A percentile compares a stretch with the other conserved stretches of the same genome.
phyloP scores from a whole-genome alignment of 1,140 invertebrate species.

The Phortica variegata region DNA sequence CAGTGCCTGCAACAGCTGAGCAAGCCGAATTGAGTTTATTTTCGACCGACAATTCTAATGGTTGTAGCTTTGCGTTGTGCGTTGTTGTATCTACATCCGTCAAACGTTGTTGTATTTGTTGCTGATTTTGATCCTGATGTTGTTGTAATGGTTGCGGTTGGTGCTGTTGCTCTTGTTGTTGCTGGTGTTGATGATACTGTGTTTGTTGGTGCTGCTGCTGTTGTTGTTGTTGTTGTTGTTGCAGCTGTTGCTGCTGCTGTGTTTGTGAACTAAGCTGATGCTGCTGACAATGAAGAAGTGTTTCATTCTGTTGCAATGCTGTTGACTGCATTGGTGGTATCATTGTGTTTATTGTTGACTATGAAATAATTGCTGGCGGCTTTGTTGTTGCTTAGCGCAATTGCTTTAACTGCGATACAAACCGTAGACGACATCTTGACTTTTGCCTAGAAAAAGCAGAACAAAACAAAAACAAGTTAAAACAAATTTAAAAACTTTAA shows the following conservation, averaged over 20 bases:
- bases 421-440: too few relatives aligned
- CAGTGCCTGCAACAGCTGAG: constrained; percentile 27
- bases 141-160: constrained; percentile 1
- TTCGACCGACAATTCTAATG: constrained; percentile 41
- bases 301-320: constrained; percentile 41
- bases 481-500: too few relatives aligned
- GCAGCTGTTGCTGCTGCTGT: constrained; percentile 7
- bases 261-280: constrained; percentile 20
- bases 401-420: too few relatives aligned
- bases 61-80: constrained; percentile 33
- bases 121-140: constrained; percentile 1
- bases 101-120: constrained; percentile 4
- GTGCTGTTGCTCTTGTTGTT: constrained; percentile 12
- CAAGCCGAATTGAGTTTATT: constrained; percentile 42
- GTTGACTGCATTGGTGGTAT: constrained; percentile 38
- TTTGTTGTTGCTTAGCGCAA: too few relatives aligned
- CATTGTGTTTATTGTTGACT: constrained; percentile 24
- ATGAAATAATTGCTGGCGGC: too few relatives aligned
- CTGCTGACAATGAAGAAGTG: constrained; percentile 21
- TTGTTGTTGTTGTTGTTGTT: constrained; percentile 9
- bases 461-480: too few relatives aligned
- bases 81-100: too few relatives aligned
- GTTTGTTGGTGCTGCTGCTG: constrained; percentile 12
- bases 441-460: too few relatives aligned
- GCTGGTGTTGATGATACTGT: constrained; percentile 3